Base-by-base conservation (phyloP, 64 coral and sea anemone species). In the Porites lutea region DNA sequence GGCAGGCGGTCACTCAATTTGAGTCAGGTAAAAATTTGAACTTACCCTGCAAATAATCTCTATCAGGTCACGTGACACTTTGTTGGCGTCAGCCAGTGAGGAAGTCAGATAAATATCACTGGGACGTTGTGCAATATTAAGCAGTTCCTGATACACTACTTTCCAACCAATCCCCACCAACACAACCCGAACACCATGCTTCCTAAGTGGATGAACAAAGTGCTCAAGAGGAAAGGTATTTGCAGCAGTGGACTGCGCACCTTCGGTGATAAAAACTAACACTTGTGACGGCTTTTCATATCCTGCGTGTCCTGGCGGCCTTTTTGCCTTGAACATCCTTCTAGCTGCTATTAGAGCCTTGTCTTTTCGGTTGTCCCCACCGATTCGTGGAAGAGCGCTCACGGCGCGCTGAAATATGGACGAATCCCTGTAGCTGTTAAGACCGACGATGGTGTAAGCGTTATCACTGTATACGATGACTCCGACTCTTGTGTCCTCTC, bases 391-490 rank as follows among this genome's bases (percentile, higher is more conserved):
- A 3, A 74, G 45, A 52, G 71, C 52, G 0, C 52, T 53, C 14
- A 88, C 73, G 21, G 69, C 69, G 10, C 73, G 69, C 45, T 22
- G 37, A 27, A 88, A 23, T 46, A 88, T 20, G 11, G 50, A 37
- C 2, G 47, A 52, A 44, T 93, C 83, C 21, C 55, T 67, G 45
- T 55, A 63, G 23, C 60, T 86, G 22, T 78, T 69, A 4, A 93
- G 65, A 13, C 62, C 64, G 0, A 37, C 23, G 8, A 58, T 22
- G 22, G 60, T 69, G 20, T 88, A 61, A 60, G 88, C 79, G 10
- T 82, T 86, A 21, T 90, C 89, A 71, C 82, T 78, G 74, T 95
- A 95, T 9, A 91, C 65, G 14, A 95, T 65, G 19, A 90, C 80
- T 21, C 94, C 89, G 48, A 77, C 48, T 47, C 89, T 63, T 47